Percentiles rank a stretch among this genome's conserved stretches.
Evolutionary conservation across 2,888 invertebrate genomes (phyloP).

Genomic region (Parnassius orleans): DNA sequence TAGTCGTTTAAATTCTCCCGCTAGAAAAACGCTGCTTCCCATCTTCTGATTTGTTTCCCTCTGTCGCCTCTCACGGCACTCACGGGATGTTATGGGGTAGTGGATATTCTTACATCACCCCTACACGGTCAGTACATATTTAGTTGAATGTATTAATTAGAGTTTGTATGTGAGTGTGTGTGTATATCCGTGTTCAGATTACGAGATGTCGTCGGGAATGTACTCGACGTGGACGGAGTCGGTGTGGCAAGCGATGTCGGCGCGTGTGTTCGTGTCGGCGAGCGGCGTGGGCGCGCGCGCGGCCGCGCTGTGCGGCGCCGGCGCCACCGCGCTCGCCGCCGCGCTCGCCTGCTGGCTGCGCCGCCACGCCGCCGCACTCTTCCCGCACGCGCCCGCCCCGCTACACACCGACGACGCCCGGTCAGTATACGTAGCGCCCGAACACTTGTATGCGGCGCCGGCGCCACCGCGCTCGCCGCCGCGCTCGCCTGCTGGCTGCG

Average conservation of each 20-base stretch:
- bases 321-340: slow-evolving; percentile 47
- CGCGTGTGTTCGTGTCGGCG: slow-evolving; percentile 89
- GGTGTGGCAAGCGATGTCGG: slow-evolving; percentile 87
- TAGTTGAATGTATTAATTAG: not conserved
- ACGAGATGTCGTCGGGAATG: slow-evolving; percentile 86
- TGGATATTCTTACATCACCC: too few species aligned
- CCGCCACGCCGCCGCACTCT: slow-evolving; percentile 45
- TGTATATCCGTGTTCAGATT: slow-evolving; percentile 72
- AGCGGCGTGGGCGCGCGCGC: slow-evolving; percentile 69
- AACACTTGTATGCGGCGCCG: too few species aligned
- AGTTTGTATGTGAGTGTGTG: not conserved
- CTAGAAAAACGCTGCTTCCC: too few species aligned
- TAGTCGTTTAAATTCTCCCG: too few species aligned
- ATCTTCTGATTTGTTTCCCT: too few species aligned
- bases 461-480: too few species aligned
- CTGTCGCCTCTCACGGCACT: too few species aligned
- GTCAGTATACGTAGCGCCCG: too few species aligned
- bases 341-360: slow-evolving; percentile 59
- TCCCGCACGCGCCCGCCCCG: slow-evolving; percentile 36
- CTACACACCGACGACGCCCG: slow-evolving; percentile 5
- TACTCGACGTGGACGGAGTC: slow-evolving; percentile 96
- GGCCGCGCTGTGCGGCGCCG: slow-evolving; percentile 49
- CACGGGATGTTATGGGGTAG: too few species aligned
- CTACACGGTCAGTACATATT: too few species aligned
- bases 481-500: too few species aligned